Percentiles rank a stretch among this genome's conserved stretches.
phyloP scores from a whole-genome alignment of 1,140 invertebrate genomes.

The Spodoptera frugiperda region DNA sequence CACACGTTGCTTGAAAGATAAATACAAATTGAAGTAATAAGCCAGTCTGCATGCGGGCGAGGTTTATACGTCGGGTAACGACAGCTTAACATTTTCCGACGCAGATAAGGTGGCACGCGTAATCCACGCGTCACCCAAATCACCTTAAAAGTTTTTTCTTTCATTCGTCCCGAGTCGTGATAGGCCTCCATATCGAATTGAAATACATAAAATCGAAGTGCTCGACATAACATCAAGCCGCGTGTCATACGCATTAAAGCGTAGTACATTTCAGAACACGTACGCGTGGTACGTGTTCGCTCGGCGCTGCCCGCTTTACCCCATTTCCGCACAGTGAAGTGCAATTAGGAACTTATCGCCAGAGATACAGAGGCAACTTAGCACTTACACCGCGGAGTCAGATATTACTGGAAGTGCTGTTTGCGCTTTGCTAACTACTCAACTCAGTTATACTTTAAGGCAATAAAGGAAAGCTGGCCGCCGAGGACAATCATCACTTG shows the following conservation, averaged over 20 bases:
- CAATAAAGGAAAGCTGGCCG: constrained; percentile 19
- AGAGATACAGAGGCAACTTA: constrained; percentile 58
- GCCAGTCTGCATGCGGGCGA: constrained; percentile 13
- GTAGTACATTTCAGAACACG: constrained; percentile 66
- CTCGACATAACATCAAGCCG: constrained; percentile 46
- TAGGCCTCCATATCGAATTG: constrained; percentile 48
- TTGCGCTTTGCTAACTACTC: constrained; percentile 25
- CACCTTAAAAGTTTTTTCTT: constrained; percentile 42
- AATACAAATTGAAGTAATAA: constrained; percentile 44
- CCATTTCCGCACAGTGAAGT: constrained; percentile 69
- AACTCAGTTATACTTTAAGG: constrained; percentile 29
- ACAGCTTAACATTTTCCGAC: constrained; percentile 31
- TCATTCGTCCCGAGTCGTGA: constrained; percentile 38
- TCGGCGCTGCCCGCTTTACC: constrained; percentile 60
- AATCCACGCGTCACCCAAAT: constrained; percentile 40
- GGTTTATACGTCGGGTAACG: constrained; percentile 19
- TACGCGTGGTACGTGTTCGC: constrained; percentile 62
- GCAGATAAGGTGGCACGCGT: constrained; percentile 19
- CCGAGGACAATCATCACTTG: constrained; percentile 18
- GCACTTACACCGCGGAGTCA: constrained; percentile 51
- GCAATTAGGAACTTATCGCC: constrained; percentile 72
- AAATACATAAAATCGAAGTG: constrained; percentile 48
- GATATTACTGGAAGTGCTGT: constrained; percentile 40
- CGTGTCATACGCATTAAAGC: constrained; percentile 54
- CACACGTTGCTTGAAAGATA: constrained; percentile 6